Evolutionary conservation across 2,888 invertebrate species (phyloP).

Genomic region (Pterostichus niger): DNA sequence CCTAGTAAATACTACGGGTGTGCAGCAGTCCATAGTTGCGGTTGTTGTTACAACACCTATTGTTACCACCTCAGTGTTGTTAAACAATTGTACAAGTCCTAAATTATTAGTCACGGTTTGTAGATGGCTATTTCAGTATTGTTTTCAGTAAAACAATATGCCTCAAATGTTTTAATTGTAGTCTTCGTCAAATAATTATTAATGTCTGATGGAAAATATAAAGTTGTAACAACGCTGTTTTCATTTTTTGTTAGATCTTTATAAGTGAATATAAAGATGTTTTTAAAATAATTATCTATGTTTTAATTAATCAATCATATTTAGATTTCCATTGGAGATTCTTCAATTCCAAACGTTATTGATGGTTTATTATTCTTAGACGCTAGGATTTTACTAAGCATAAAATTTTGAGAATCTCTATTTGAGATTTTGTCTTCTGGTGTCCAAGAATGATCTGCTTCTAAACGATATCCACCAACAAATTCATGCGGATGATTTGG

Average conservation of each 20-base stretch:
- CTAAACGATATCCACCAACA: slow-evolving; percentile 84
- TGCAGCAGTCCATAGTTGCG: slow-evolving; percentile 60
- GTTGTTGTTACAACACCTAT: slow-evolving; percentile 60
- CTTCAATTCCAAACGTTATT: slow-evolving; percentile 52
- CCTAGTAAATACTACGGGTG: slow-evolving; percentile 70
- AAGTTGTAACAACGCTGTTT: slow-evolving; percentile 57
- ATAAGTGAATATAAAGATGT: slow-evolving; percentile 59
- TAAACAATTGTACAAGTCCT: slow-evolving; percentile 49
- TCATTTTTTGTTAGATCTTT: slow-evolving; percentile 60
- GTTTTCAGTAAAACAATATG: slow-evolving; percentile 45
- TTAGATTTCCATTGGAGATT: slow-evolving; percentile 68
- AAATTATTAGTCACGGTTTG: slow-evolving; percentile 50
- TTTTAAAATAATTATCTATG: slow-evolving; percentile 40
- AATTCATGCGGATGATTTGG: slow-evolving; percentile 80
- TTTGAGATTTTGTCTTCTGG: slow-evolving; percentile 77
- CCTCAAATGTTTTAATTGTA: slow-evolving; percentile 27
- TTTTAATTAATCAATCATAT: slow-evolving; percentile 11
- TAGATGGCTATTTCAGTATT: slow-evolving; percentile 56
- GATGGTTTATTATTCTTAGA: slow-evolving; percentile 54
- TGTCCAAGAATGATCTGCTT: slow-evolving; percentile 86
- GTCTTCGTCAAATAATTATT: background rate
- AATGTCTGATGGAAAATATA: background rate
- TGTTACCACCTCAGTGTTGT: slow-evolving; percentile 65
- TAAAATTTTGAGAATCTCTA: slow-evolving; percentile 71
- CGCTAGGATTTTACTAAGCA: slow-evolving; percentile 69